Conservation (phyloP, 2,888 invertebrate species). For the Ligdia adustata region DNA sequence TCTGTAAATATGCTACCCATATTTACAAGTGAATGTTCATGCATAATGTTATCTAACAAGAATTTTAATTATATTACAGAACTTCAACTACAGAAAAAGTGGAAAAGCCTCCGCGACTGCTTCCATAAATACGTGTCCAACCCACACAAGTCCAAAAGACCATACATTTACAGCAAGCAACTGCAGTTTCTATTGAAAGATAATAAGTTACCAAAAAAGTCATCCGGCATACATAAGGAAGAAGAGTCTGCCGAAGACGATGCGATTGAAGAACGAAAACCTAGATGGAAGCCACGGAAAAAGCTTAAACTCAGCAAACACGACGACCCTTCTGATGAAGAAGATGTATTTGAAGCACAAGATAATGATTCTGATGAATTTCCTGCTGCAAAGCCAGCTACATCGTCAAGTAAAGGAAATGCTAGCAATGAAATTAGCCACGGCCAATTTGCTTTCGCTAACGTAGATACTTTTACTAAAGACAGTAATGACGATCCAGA, state of each 20-base stretch:
- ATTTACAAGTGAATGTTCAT: too few relatives aligned
- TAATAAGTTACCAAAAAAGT: slow-evolving; percentile 38
- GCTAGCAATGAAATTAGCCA: background rate
- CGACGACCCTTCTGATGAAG: slow-evolving; percentile 58
- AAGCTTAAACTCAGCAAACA: slow-evolving; percentile 54
- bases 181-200: slow-evolving; percentile 66
- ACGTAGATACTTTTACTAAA: slow-evolving; percentile 54
- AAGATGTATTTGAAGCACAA: slow-evolving; percentile 41
- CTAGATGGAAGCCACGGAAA: slow-evolving; percentile 55
- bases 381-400: background rate
- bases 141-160: slow-evolving; percentile 62
- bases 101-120: slow-evolving; percentile 76
- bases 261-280: too few relatives aligned
- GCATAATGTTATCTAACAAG: too few relatives aligned
- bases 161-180: slow-evolving; percentile 68
- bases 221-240: slow-evolving; percentile 17
- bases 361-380: slow-evolving; percentile 40
- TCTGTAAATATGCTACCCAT: too few relatives aligned
- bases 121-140: slow-evolving; percentile 67
- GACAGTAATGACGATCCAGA: slow-evolving; percentile 65
- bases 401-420: slow-evolving; percentile 1
- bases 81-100: slow-evolving; percentile 76
- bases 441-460: slow-evolving; percentile 70
- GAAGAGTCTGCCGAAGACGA: slow-evolving; percentile 55
- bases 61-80: slow-evolving; percentile 55